A percentile compares a stretch with the other conserved stretches of the same genome.
Conservation (phyloP, 1,140 invertebrate species). For the Drosophila repletoides region DNA sequence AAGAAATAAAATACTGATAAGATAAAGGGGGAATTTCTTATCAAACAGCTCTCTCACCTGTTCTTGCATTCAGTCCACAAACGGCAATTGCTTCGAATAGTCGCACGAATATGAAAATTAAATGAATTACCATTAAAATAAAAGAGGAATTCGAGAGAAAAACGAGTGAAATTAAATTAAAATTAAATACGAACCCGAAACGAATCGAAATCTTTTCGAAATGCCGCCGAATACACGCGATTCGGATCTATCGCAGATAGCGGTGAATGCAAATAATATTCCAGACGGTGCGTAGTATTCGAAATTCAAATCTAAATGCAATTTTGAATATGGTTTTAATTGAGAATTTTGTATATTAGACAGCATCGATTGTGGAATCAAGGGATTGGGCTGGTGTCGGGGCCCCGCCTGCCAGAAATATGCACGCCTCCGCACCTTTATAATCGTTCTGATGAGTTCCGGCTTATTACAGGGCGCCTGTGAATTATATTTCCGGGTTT, state of each 20-base stretch:
- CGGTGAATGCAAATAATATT: slow-evolving; percentile 75
- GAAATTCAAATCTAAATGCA: background rate
- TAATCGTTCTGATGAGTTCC: slow-evolving; percentile 83
- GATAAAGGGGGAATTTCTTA: slow-evolving; percentile 49
- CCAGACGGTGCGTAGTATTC: slow-evolving; percentile 59
- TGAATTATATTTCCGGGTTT: slow-evolving; percentile 84
- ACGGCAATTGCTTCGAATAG: slow-evolving; percentile 54
- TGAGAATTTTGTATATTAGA: slow-evolving; percentile 63
- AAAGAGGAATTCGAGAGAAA: slow-evolving; percentile 1
- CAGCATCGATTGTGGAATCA: slow-evolving; percentile 86
- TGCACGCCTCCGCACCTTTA: slow-evolving; percentile 84
- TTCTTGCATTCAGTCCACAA: slow-evolving; percentile 44
- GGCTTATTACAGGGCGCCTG: slow-evolving; percentile 84
- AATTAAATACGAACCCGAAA: slow-evolving; percentile 21
- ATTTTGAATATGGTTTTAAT: no score
- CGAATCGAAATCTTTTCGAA: slow-evolving; percentile 18
- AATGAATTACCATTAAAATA: slow-evolving; percentile 6
- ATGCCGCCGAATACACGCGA: slow-evolving; percentile 62
- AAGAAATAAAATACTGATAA: slow-evolving; percentile 41
- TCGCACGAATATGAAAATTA: slow-evolving; percentile 52
- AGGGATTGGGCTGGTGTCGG: slow-evolving; percentile 83
- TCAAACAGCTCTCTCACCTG: slow-evolving; percentile 29
- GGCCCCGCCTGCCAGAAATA: slow-evolving; percentile 84
- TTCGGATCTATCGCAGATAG: slow-evolving; percentile 73
- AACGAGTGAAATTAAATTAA: slow-evolving; percentile 1